Evolutionary conservation across 2,113 vertebrate genomes (phyloP), one percentile per base, ranked within the genome.

Genomic region (Lampris incognitus): DNA sequence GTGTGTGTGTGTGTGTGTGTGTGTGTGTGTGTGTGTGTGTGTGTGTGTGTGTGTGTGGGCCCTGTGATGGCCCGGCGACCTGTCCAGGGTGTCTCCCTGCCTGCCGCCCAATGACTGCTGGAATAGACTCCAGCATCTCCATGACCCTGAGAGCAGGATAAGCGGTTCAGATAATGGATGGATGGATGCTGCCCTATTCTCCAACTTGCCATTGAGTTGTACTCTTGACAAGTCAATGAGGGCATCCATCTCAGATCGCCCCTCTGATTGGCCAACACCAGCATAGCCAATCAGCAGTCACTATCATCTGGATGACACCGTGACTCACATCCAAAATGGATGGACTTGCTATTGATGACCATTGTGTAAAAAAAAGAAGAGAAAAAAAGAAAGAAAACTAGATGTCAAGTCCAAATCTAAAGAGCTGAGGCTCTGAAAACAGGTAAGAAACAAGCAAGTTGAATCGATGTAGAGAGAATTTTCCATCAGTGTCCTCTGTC

Each of bases 221-320:
- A 24, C 24, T 24, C 24, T 24, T 24, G 24, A 24, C 24, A 24
- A 24, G 24, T 24, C 24, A 24, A 24, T 24, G 24, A 24, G 24
- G 24, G 72, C 75, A 88, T 90, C 73, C 69, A 83, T 64, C 13
- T 66, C 81, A 80, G 73, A 73, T 79, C 69, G 72, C 48, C 44
- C 67, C 81, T 57, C 58, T 83, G 42, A 74, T 82, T 90, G 82
- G 72, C 82, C 74, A 85, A 61, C 71, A 71, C 44, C 78, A 79
- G 87, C 85, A 88, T 74, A 72, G 78, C 69, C 86, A 77, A 87
- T 83, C 62, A 76, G 66, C 80, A 72, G 78, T 89, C 58, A 39
- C 82, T 54, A 77, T 71, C 69, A 55, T 73, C 72, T 9, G 74
- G 55, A 77, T 75, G 74, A 82, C 52, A 50, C 70, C 66, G 76